Conservation (phyloP, 2,888 invertebrate genomes). For the Epinotia demarniana region DNA sequence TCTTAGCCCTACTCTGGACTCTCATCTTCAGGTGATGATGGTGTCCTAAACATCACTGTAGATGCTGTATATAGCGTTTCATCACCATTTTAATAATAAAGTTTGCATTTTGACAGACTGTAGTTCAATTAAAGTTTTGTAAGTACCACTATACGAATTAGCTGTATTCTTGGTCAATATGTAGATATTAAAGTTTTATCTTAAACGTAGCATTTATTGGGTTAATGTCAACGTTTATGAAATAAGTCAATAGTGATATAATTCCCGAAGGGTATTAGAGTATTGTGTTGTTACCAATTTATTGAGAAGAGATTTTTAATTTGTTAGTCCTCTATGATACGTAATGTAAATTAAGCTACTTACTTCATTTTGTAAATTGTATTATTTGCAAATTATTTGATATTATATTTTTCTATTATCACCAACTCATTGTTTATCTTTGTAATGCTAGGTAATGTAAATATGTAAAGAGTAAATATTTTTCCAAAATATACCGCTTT, state of each 20-base stretch:
- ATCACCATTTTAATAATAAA: constrained; percentile 50
- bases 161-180: constrained; percentile 36
- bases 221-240: constrained; percentile 21
- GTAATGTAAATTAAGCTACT: constrained; percentile 29
- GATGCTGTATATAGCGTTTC: constrained; percentile 45
- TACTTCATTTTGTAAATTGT: constrained; percentile 22
- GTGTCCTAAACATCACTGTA: constrained; percentile 34
- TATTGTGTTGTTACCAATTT: constrained; percentile 20
- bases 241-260: constrained; percentile 18
- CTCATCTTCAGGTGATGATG: constrained; percentile 74
- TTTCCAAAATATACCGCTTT: constrained; percentile 62
- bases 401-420: constrained; percentile 26
- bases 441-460: constrained; percentile 57
- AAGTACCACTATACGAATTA: constrained; percentile 43
- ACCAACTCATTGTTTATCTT: constrained; percentile 28
- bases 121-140: constrained; percentile 53
- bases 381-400: constrained; percentile 33
- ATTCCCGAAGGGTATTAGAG: constrained; percentile 24
- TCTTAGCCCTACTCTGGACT: constrained; percentile 65
- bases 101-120: constrained; percentile 56
- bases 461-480: constrained; percentile 80
- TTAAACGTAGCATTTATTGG: constrained; percentile 22
- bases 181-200: constrained; percentile 36
- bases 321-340: constrained; percentile 6
- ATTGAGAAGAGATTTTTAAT: constrained; percentile 16